phyloP scores from a whole-genome alignment of 2,888 invertebrate species.

The Cerceris ruficornis region DNA sequence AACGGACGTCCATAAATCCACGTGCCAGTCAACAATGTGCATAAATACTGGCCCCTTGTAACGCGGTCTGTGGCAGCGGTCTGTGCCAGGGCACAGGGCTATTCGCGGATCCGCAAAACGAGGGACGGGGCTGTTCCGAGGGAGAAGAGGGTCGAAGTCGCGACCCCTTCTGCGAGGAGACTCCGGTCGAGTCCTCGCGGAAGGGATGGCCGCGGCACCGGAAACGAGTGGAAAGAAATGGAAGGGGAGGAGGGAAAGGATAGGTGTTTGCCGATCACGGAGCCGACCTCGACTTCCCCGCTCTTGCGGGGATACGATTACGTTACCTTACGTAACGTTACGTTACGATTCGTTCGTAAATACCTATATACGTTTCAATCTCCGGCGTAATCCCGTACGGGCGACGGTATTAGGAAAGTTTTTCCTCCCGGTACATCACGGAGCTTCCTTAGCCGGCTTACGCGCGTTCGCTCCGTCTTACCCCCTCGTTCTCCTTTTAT shows the following conservation, averaged over 20 bases:
- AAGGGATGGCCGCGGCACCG: too few species aligned
- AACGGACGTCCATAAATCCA: slow-evolving; percentile 82
- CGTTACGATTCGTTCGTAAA: slow-evolving; percentile 64
- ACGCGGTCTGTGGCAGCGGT: slow-evolving; percentile 67
- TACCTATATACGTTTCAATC: slow-evolving; percentile 79
- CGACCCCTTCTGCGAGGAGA: slow-evolving; percentile 68
- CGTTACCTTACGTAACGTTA: slow-evolving; percentile 17
- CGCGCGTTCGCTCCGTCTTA: slow-evolving; percentile 50
- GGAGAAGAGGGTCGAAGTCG: slow-evolving; percentile 56
- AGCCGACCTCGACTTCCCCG: too few species aligned
- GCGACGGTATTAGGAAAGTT: slow-evolving; percentile 81
- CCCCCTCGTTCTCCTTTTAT: slow-evolving; percentile 38
- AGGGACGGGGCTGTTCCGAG: slow-evolving; percentile 54
- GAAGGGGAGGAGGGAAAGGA: not conserved
- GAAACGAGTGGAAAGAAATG: not conserved
- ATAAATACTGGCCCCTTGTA: slow-evolving; percentile 81
- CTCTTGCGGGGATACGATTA: not conserved
- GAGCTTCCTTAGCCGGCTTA: slow-evolving; percentile 68
- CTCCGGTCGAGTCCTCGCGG: slow-evolving; percentile 53
- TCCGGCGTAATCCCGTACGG: slow-evolving; percentile 77
- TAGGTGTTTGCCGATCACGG: not conserved
- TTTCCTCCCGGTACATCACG: slow-evolving; percentile 73
- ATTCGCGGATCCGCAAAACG: slow-evolving; percentile 43
- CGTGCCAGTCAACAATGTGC: slow-evolving; percentile 82
- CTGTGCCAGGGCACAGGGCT: slow-evolving; percentile 41